Evolutionary conservation across 1,140 invertebrate species (phyloP), one percentile per base, ranked within the genome.

Genomic region (Tenebrio molitor): DNA sequence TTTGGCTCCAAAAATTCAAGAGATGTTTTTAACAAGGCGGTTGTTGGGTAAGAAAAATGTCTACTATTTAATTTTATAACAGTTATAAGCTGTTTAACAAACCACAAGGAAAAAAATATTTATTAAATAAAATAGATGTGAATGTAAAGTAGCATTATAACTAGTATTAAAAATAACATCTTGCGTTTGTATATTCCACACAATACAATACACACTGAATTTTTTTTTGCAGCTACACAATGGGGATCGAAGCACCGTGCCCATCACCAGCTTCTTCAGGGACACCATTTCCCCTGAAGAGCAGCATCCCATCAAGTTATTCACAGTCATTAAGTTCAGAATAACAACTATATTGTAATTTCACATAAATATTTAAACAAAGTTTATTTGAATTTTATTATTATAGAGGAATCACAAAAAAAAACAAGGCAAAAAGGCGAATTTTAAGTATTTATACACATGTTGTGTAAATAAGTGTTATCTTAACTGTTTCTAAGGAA

Each of bases 381-480:
- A 46, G 16, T 46, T 16, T 46, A 17, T 46, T 16, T 3, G 44
- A 46, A 46, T 46, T 46, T 46, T 46, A 19, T 46, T 46, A 46
- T 46, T 46, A 46, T 21, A 46, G 44, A 19, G 15, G 16, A 46
- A 46, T 46, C 44, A 46, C 17, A 41, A 41, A 6, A 41, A 41
- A 4, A 41, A 41, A 41, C 36, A 46, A 46, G 44, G 44, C 44
- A 46, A 46, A 46, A 46, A 46, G 15, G 15, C 44, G 44, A 46
- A 46, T 46, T 46, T 46, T 46, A 46, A 46, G 44, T 46, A n/a
- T 46, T 46, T 46, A 19, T 17, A 46, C 3, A 29, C 3, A 8
- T 29, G 25, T n/a, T n/a, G n/a, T n/a, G n/a, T n/a, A n/a, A n/a
- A n/a, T n/a, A n/a, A n/a, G n/a, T n/a, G n/a, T n/a, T n/a, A n/a